Evolutionary conservation across 2,888 invertebrate genomes (phyloP), one percentile per base, ranked within the genome.

Genomic region (Trachelus iudaicus): DNA sequence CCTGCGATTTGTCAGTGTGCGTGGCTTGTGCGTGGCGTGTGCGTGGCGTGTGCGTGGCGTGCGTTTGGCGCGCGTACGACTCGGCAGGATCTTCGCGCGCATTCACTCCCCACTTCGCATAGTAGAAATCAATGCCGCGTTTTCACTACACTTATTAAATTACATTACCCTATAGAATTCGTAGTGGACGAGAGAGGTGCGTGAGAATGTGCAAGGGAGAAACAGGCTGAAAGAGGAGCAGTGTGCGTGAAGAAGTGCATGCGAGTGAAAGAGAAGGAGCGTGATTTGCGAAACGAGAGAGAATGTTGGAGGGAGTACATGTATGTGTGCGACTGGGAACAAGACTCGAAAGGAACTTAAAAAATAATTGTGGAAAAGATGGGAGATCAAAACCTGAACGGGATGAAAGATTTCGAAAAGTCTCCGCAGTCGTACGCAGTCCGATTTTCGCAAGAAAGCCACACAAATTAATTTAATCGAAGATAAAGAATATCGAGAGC

Each of bases 211-310:
- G 30, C 30, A 30, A 30, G 6, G 3, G 69, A 13, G 69, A 30
- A 15, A 6, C 1, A 40, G 40, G 40, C 40, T 40, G 40, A 15
- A 40, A 40, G 40, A 40, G 40, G 40, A 40, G 40, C 40, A 40
- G 40, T 40, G 40, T 40, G 15, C 40, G 31, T 31, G 31, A 6
- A 15, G 40, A 15, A 15, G 15, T 69, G 87, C 91, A 92, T 87
- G 85, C 92, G 87, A 90, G 92, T 82, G 92, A 92, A 92, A 92
- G 85, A 91, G 92, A 85, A 91, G 75, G 92, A 82, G 76, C 77
- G 82, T 34, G 83, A 92, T 84, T 84, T 89, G 92, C 76, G 90
- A 91, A 40, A 40, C 15, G 82, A 90, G 92, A 79, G 92, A 92
- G 83, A 69, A 33, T 12, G 11, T 33, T 30, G 4, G 30, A 69